Percentiles rank a stretch among this genome's conserved stretches.
Conservation (phyloP, 2,113 vertebrate species). For the Apaloderma vittatum region DNA sequence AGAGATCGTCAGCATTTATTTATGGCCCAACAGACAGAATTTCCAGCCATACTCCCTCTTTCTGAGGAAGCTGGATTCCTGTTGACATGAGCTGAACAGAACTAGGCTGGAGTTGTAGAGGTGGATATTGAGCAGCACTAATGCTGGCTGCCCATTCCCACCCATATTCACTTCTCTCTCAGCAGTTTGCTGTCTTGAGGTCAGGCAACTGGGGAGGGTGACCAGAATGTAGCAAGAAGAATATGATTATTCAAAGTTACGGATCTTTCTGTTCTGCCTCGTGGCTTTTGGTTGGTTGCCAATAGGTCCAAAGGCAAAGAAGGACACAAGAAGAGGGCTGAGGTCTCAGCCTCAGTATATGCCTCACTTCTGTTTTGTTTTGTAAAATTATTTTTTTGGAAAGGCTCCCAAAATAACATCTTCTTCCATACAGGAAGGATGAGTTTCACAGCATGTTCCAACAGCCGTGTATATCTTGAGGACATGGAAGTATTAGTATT, state of each 20-base stretch:
- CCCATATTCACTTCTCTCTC: not conserved
- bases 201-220: not conserved
- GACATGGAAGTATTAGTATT: not conserved
- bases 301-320: conserved; percentile 33
- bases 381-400: conserved; percentile 17
- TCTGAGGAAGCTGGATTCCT: not conserved
- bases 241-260: not conserved
- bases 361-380: not conserved
- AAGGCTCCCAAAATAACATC: conserved; percentile 21
- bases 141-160: not conserved
- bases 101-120: not conserved
- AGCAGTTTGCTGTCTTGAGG: not conserved
- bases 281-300: conserved; percentile 14
- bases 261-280: conserved; percentile 37
- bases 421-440: not conserved
- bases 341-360: not conserved
- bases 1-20: not conserved
- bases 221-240: not conserved
- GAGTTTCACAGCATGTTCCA: not conserved
- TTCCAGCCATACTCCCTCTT: not conserved
- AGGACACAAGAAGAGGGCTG: not conserved
- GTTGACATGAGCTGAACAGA: not conserved
- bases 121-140: not conserved
- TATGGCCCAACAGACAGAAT: not conserved
- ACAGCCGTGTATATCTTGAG: not conserved